Conservation (phyloP, 2,888 invertebrate species). For the Tolmerus cingulatus region DNA sequence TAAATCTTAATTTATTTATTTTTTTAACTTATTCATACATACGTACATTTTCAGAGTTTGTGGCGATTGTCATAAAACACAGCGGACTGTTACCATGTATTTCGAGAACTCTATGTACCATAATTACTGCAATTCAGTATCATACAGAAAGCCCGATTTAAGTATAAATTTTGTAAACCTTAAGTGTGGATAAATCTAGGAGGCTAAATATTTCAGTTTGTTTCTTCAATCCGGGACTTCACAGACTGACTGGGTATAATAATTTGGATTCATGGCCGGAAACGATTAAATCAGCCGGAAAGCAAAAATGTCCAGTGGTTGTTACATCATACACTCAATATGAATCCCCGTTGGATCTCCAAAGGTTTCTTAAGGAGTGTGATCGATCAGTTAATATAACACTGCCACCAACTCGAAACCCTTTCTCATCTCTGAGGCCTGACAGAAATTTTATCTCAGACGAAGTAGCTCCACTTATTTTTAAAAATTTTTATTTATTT, state of each 20-base stretch:
- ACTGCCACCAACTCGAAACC: conserved; percentile 68
- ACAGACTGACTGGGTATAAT: conserved; percentile 71
- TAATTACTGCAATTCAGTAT: conserved; percentile 61
- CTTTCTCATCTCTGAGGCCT: conserved; percentile 74
- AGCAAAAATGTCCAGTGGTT: conserved; percentile 68
- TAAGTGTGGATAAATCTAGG: background rate
- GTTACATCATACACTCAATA: conserved; percentile 74
- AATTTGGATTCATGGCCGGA: conserved; percentile 73
- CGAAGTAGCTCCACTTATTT: conserved; percentile 73
- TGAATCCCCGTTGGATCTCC: conserved; percentile 72
- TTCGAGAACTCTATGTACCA: conserved; percentile 66
- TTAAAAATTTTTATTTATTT: conserved; percentile 74
- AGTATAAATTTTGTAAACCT: conserved; percentile 57
- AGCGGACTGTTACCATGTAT: conserved; percentile 66
- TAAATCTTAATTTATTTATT: background rate
- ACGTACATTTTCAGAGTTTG: conserved; percentile 64
- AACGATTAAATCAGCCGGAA: conserved; percentile 69
- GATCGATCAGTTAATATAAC: conserved; percentile 65
- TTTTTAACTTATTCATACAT: background rate
- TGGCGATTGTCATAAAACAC: conserved; percentile 64
- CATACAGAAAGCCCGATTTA: conserved; percentile 67
- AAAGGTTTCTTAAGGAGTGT: conserved; percentile 66
- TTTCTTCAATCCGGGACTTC: conserved; percentile 76
- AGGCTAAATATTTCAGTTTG: conserved; percentile 66
- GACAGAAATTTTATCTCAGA: conserved; percentile 80